Evolutionary conservation across 1,140 invertebrate species (phyloP).

Genomic region (Drosophila ananassae): DNA sequence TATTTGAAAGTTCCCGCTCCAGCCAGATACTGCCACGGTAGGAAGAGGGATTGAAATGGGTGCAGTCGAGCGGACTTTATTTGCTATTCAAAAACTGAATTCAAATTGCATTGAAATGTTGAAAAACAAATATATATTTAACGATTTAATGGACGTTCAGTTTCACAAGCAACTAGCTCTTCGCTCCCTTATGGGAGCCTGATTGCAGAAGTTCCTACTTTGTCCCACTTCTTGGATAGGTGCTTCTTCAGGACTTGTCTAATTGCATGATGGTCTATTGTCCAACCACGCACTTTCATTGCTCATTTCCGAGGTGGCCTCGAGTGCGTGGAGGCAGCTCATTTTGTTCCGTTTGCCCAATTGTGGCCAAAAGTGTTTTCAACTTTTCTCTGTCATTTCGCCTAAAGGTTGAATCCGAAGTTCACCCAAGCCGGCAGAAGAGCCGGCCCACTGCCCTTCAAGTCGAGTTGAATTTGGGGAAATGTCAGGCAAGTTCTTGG

Average conservation of each 20-base stretch:
- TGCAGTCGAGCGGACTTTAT: not conserved
- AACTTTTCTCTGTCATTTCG: conserved; percentile 56
- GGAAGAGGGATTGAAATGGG: conserved; percentile 7
- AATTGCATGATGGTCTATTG: conserved; percentile 50
- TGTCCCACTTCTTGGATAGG: conserved; percentile 12
- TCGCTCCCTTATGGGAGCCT: not conserved
- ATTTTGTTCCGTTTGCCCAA: conserved; percentile 59
- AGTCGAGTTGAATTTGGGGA: conserved; percentile 56
- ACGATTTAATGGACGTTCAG: not conserved
- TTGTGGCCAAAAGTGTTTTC: conserved; percentile 63
- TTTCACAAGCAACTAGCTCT: not conserved
- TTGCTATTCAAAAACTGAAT: not conserved
- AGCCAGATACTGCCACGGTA: conserved; percentile 3
- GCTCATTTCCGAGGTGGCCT: conserved; percentile 53
- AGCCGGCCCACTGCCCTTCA: not conserved
- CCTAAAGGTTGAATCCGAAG: conserved; percentile 49
- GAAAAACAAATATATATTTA: conserved; percentile 11
- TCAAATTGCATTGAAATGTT: not conserved
- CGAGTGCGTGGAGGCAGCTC: conserved; percentile 34
- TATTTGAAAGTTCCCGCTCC: conserved; percentile 1
- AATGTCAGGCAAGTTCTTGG: conserved; percentile 60
- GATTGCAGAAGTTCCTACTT: conserved; percentile 6
- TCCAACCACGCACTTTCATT: conserved; percentile 58
- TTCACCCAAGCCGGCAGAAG: not conserved
- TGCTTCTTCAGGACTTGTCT: conserved; percentile 20